Percentiles rank a stretch among this genome's conserved stretches.
These are phyloP conservation scores for Cordylochernes scorpioides DNA, from an alignment of 2,888 invertebrate species.

Conservation along the genomic window DNA sequence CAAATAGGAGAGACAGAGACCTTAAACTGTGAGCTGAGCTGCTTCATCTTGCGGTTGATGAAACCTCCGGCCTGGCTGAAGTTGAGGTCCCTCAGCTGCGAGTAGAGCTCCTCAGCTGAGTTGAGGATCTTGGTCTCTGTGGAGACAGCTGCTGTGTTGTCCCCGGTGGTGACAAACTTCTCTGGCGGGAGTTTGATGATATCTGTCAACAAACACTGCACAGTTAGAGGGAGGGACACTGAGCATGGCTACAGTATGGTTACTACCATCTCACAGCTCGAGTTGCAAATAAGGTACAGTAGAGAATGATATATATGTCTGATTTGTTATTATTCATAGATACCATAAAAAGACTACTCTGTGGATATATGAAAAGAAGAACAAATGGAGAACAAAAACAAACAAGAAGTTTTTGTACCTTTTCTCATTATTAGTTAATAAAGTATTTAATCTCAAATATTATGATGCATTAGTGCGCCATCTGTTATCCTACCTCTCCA, in stretches of 20 bases:
- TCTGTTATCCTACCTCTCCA: too few species aligned
- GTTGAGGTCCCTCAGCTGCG: conserved; percentile 68
- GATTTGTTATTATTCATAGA: neutral
- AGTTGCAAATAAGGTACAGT: too few species aligned
- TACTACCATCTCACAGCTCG: too few species aligned
- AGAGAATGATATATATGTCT: conserved; percentile 1
- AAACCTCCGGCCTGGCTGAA: conserved; percentile 68
- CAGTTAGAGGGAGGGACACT: too few species aligned
- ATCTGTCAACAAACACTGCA: conserved; percentile 26
- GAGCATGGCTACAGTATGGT: conserved; percentile 1
- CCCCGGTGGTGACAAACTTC: conserved; percentile 33
- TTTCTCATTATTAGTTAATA: too few species aligned
- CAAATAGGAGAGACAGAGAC: too few species aligned
- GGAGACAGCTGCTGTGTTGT: conserved; percentile 24
- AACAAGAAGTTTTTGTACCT: too few species aligned
- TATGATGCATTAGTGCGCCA: too few species aligned
- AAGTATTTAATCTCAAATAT: too few species aligned
- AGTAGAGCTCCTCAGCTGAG: conserved; percentile 62
- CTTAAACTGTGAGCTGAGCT: conserved; percentile 55
- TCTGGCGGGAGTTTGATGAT: conserved; percentile 59
- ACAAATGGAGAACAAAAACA: too few species aligned
- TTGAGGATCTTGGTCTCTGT: conserved; percentile 52
- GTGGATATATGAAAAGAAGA: conserved; percentile 34
- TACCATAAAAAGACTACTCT: neutral
- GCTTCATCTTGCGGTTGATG: conserved; percentile 56